Evolutionary conservation across 2,113 vertebrate species (phyloP).

Genomic region (Lamprotornis superbus): DNA sequence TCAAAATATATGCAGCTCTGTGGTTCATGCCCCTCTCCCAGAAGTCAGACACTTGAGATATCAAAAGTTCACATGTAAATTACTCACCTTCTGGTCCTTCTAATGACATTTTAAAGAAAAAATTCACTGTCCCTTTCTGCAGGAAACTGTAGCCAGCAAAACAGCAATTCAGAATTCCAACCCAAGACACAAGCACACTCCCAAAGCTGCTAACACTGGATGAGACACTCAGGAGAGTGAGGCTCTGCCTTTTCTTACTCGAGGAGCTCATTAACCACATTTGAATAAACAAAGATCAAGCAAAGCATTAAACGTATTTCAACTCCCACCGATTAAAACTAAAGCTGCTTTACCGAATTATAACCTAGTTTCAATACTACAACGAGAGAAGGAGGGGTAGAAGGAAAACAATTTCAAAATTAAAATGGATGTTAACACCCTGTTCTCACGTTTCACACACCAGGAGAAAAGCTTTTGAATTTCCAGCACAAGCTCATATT

Average conservation of each 20-base stretch:
- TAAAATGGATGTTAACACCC: background rate
- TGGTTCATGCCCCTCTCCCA: background rate
- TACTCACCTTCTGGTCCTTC: background rate
- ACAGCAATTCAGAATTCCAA: background rate
- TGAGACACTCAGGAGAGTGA: background rate
- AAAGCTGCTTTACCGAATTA: constrained; percentile 26
- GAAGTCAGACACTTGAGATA: background rate
- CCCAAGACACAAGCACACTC: background rate
- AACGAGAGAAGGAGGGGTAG: background rate
- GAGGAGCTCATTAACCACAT: constrained; percentile 24
- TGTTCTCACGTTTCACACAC: background rate
- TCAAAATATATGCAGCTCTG: background rate
- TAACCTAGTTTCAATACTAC: background rate
- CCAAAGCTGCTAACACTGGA: background rate
- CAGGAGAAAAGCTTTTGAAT: background rate
- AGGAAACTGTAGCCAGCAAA: background rate
- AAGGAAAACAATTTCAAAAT: background rate
- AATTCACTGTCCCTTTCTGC: background rate
- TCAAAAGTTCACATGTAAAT: background rate
- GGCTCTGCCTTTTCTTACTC: background rate
- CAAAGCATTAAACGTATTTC: background rate
- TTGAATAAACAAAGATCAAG: constrained; percentile 56
- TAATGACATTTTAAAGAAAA: constrained; percentile 9
- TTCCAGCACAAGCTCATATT: background rate
- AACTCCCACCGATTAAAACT: constrained; percentile 12